Evolutionary conservation across 1,140 invertebrate genomes (phyloP), one percentile per base, ranked within the genome.

Genomic region (Andricus grossulariae): DNA sequence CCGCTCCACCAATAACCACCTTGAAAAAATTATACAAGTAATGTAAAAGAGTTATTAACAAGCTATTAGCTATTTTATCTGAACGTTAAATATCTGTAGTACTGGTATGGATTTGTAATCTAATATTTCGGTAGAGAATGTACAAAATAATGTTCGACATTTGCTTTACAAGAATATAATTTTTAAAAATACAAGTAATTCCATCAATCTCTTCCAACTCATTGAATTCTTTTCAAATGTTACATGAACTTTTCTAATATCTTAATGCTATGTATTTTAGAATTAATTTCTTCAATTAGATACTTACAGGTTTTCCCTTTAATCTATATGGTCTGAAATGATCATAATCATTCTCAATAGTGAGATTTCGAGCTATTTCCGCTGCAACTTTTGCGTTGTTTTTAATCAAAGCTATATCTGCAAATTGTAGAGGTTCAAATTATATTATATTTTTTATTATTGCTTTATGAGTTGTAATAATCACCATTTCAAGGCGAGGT

Each of bases 341-440:
- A 52, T 74, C 50, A 32, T 12, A 16, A 60, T 55, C 15, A 82
- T 80, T 86, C 88, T 92, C 88, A 80, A 90, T 50, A 16, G 51
- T n/a, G 76, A 95, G 93, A 86, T 94, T 93, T 7, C 95, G 88
- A 11, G 97, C 97, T 84, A 99, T 97, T 90, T 96, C 90, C 72
- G 96, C 95, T 18, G 96, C 98, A 72, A 98, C 93, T 79, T 88
- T 92, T 3, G 97, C 98, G 92, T 99, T 99, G 90, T 99, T 98
- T 92, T 97, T 95, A 83, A 99, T 95, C 39, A 99, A 92, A 5
- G 95, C 96, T 86, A 98, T 95, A 92, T 99, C 97, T 95, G 88
- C 73, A 88, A 84, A 71, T 45, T 50, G 51, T 51, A 76, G 73
- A 19, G 52, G 57, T 15, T 18, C 10, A 19, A 60, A 19, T 21